These are phyloP conservation scores for Galerucella calmariensis DNA, from an alignment of 2,888 invertebrate genomes.

Conservation along the genomic window DNA sequence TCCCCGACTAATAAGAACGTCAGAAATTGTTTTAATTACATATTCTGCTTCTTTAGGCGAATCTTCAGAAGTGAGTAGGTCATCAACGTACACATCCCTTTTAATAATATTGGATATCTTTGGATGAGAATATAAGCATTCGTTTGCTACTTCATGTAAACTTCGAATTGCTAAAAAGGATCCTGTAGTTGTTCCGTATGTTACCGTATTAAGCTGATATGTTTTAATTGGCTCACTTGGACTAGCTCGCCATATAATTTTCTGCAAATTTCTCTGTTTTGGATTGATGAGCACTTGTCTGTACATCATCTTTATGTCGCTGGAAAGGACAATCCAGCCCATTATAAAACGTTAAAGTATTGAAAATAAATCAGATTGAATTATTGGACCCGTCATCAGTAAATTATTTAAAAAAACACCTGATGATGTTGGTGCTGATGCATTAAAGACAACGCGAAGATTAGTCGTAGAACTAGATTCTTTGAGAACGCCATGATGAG, in stretches of 20 bases:
- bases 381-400: constrained; percentile 30
- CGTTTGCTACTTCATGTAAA: constrained; percentile 30
- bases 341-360: constrained; percentile 38
- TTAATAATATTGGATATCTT: constrained; percentile 17
- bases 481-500: too few species aligned
- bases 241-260: too few species aligned
- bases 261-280: constrained; percentile 48
- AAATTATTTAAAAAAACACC: constrained; percentile 40
- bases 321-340: constrained; percentile 36
- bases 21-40: constrained; percentile 9
- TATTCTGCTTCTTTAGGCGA: constrained; percentile 5
- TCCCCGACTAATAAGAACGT: constrained; percentile 13
- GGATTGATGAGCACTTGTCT: constrained; percentile 30
- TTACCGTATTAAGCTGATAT: too few species aligned
- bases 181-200: constrained; percentile 41
- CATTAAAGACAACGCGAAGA: constrained; percentile 31
- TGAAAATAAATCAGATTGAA: constrained; percentile 42
- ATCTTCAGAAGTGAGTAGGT: constrained; percentile 28
- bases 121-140: constrained; percentile 5
- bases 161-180: constrained; percentile 43
- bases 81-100: constrained; percentile 38
- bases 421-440: constrained; percentile 32
- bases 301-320: constrained; percentile 42
- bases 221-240: constrained; percentile 18
- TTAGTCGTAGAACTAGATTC: constrained; percentile 33